These are phyloP conservation scores for Sebastes aleutianus DNA, from an alignment of 2,797 vertebrate species.

Conservation along the genomic window DNA sequence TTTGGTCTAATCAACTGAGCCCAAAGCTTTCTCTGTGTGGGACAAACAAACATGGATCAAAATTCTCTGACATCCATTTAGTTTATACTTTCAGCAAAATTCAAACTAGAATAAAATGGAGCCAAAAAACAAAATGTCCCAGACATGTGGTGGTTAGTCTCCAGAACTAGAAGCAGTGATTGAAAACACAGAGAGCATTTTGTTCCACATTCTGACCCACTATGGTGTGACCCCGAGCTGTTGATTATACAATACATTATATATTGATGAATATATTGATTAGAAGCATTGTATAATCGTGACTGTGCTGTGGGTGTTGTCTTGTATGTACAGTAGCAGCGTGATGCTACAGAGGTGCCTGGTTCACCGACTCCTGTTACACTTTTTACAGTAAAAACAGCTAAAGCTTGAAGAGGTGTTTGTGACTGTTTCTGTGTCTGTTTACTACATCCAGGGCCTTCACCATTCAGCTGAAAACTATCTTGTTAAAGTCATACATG, in stretches of 20 bases:
- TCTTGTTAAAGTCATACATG: no score
- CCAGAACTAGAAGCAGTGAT: neutral
- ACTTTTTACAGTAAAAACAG: slow-evolving; percentile 64
- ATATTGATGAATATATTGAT: slow-evolving; percentile 48
- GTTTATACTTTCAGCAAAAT: neutral
- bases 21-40: neutral
- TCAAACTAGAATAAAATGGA: neutral
- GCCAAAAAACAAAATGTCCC: neutral
- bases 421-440: neutral
- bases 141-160: neutral
- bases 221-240: slow-evolving; percentile 25
- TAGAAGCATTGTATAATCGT: slow-evolving; percentile 56
- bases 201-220: slow-evolving; percentile 3
- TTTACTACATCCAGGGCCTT: no score
- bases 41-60: neutral
- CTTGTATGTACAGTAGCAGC: slow-evolving; percentile 58
- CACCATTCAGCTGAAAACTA: no score
- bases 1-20: neutral
- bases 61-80: neutral
- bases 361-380: slow-evolving; percentile 60
- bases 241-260: slow-evolving; percentile 44
- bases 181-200: neutral
- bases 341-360: slow-evolving; percentile 54
- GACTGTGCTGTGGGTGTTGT: slow-evolving; percentile 56
- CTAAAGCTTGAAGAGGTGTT: slow-evolving; percentile 14